phyloP scores from a whole-genome alignment of 2,113 vertebrate species.

The Pomatorhinus ruficollis region DNA sequence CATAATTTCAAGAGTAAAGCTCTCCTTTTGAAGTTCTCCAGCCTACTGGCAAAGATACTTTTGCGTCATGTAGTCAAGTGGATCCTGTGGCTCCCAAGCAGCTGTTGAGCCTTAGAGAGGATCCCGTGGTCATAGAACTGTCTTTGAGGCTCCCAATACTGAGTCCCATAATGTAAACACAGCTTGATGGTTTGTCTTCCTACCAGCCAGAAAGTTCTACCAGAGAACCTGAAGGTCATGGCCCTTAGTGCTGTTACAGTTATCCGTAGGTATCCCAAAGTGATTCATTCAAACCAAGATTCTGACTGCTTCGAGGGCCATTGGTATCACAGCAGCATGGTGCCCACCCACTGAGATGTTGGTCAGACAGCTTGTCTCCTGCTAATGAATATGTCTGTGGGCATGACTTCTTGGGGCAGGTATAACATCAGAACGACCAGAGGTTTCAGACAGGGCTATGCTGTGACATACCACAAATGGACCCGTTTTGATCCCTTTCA shows the following conservation, averaged over 20 bases:
- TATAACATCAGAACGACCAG: neutral
- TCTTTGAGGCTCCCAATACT: neutral
- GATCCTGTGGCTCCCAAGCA: neutral
- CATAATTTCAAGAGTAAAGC: neutral
- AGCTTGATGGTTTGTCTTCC: neutral
- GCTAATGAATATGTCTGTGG: neutral
- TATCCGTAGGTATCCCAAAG: neutral
- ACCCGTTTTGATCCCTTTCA: neutral
- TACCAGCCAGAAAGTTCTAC: neutral
- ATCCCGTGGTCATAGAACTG: neutral
- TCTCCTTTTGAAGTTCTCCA: neutral
- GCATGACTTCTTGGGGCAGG: neutral
- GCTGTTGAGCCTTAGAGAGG: neutral
- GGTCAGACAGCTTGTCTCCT: neutral
- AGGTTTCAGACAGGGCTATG: neutral
- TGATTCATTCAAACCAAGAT: neutral
- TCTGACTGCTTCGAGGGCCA: neutral
- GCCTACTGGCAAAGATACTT: neutral
- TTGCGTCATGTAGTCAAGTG: neutral
- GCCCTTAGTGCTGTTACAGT: neutral
- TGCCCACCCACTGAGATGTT: neutral
- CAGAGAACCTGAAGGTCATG: neutral
- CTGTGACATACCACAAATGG: neutral
- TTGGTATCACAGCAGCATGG: neutral
- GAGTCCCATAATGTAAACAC: neutral